A percentile compares a stretch with the other conserved stretches of the same genome.
Evolutionary conservation across 2,888 invertebrate species (phyloP).

Genomic region (Melanostoma mellinum): DNA sequence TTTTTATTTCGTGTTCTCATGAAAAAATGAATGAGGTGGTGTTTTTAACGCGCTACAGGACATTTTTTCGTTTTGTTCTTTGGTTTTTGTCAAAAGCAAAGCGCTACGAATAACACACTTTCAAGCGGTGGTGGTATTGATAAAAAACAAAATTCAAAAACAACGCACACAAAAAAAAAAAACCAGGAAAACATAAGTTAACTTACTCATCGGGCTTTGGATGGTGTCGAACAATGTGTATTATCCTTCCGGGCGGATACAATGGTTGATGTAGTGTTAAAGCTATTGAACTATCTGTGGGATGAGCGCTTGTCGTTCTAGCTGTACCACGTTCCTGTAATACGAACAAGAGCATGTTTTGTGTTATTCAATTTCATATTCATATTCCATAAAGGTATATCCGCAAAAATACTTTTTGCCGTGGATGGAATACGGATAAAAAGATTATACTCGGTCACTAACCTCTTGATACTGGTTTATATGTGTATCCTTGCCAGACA

Average conservation of each 20-base stretch:
- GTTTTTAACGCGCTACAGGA: conserved; percentile 51
- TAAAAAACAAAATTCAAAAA: conserved; percentile 10
- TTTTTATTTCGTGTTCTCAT: neutral
- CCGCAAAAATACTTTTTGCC: conserved; percentile 11
- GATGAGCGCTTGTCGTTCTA: conserved; percentile 85
- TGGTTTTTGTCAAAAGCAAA: conserved; percentile 44
- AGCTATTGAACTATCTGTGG: conserved; percentile 88
- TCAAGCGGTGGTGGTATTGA: conserved; percentile 20
- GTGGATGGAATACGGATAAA: conserved; percentile 18
- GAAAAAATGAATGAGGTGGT: conserved; percentile 23
- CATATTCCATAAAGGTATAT: conserved; percentile 14
- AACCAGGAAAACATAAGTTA: conserved; percentile 21
- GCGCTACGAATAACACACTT: conserved; percentile 27
- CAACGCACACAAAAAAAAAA: conserved; percentile 14
- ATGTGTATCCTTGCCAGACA: conserved; percentile 85
- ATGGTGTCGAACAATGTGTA: conserved; percentile 93
- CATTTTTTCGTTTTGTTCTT: conserved; percentile 20
- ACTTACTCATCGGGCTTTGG: conserved; percentile 90
- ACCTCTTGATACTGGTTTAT: conserved; percentile 86
- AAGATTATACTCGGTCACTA: conserved; percentile 59
- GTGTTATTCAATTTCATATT: conserved; percentile 34
- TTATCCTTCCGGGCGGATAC: conserved; percentile 92
- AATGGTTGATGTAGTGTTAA: conserved; percentile 91
- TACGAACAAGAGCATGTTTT: conserved; percentile 6
- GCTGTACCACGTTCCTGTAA: conserved; percentile 85